Evolutionary conservation across 2,888 invertebrate genomes (phyloP).

Genomic region (Reticulitermes lucifugus): DNA sequence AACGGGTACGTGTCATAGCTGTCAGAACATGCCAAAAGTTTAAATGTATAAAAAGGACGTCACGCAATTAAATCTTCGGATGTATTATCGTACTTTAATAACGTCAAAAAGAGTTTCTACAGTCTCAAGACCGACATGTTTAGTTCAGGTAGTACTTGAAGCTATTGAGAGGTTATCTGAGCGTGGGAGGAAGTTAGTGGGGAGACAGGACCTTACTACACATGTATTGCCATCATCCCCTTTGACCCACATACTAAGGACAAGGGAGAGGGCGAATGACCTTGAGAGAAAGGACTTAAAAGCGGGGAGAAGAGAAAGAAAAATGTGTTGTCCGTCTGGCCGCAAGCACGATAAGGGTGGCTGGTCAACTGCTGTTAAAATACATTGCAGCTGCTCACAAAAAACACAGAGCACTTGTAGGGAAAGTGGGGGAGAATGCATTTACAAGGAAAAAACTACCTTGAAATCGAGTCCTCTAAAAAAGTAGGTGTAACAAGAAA

Average conservation of each 20-base stretch:
- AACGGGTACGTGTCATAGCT: too few relatives aligned
- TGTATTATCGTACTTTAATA: too few relatives aligned
- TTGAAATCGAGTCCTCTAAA: neutral
- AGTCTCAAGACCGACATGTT: neutral
- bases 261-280: constrained; percentile 30
- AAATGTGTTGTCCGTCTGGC: constrained; percentile 38
- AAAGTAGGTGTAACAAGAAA: neutral
- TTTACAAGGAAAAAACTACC: neutral
- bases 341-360: neutral
- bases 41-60: too few relatives aligned
- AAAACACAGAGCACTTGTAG: neutral
- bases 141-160: neutral
- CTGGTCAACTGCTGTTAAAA: constrained; percentile 39
- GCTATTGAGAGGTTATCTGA: constrained; percentile 20
- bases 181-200: constrained; percentile 31
- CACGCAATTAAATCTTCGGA: too few relatives aligned
- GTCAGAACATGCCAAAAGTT: too few relatives aligned
- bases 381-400: constrained; percentile 21
- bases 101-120: too few relatives aligned
- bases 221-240: constrained; percentile 34
- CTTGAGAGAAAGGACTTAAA: constrained; percentile 27
- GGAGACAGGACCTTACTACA: neutral
- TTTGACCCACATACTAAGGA: constrained; percentile 39
- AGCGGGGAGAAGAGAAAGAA: constrained; percentile 19
- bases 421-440: neutral